Conservation (phyloP, 2,888 invertebrate species). For the Dromius quadrimaculatus region DNA sequence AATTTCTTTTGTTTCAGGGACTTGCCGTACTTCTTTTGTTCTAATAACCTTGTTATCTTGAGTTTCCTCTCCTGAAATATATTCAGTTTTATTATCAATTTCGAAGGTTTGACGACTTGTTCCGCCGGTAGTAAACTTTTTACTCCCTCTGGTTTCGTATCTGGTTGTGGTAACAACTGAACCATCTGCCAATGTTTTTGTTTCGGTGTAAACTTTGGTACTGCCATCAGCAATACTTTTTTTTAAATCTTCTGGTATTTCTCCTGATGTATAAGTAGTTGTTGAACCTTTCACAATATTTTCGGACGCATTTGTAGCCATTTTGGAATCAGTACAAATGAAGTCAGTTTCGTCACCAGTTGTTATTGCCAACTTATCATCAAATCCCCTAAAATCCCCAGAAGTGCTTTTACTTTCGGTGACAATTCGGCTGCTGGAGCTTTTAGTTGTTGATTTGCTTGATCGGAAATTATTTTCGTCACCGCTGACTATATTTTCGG, state of each 20-base stretch:
- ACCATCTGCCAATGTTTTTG: slow-evolving; percentile 76
- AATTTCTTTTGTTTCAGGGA: slow-evolving; percentile 57
- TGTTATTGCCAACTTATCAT: not conserved
- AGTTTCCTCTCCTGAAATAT: slow-evolving; percentile 57
- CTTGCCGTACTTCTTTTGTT: slow-evolving; percentile 47
- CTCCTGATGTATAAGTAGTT: slow-evolving; percentile 26
- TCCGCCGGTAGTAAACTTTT: slow-evolving; percentile 17
- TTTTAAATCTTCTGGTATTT: slow-evolving; percentile 61
- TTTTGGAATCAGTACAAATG: not conserved
- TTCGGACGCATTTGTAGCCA: not conserved
- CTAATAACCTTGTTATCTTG: slow-evolving; percentile 38
- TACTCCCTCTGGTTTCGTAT: slow-evolving; percentile 69
- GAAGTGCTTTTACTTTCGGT: slow-evolving; percentile 58
- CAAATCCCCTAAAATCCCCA: slow-evolving; percentile 28
- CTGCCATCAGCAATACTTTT: slow-evolving; percentile 69
- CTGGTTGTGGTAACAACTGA: slow-evolving; percentile 77
- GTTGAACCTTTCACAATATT: too few species aligned
- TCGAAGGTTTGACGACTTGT: not conserved
- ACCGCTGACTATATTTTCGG: slow-evolving; percentile 69
- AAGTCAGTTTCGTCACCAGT: not conserved
- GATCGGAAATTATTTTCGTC: slow-evolving; percentile 68
- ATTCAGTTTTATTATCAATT: slow-evolving; percentile 40
- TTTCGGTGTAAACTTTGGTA: slow-evolving; percentile 76
- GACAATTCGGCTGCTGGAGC: slow-evolving; percentile 61
- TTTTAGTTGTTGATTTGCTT: slow-evolving; percentile 61